Base-by-base conservation (phyloP, 1,140 invertebrate genomes). In the Solenopsis invicta region DNA sequence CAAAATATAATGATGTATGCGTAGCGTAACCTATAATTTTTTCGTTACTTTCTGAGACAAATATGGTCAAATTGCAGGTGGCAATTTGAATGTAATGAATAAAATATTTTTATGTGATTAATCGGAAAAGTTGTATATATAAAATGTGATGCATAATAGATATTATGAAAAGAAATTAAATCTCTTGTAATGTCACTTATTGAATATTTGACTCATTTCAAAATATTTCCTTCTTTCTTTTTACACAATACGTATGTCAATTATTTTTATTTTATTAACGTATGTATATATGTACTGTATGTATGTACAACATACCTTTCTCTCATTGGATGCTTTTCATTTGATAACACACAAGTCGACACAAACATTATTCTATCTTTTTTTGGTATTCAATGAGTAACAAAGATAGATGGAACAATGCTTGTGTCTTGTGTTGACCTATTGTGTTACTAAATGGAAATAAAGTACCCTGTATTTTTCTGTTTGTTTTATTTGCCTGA, bases 11-110 rank as follows among this genome's bases (percentile, higher is more conserved):
- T 21, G 45, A 67, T 88, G 56, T 45, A 24, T 50, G 3, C 61
- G 21, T 34, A 72, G n/a, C 69, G 10, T 69, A 52, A 82, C 62
- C 62, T 54, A 45, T 61, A 16, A 48, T 80, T 21, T 45, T 48
- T 86, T 45, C 24, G 10, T 45, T 75, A 8, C 21, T 21, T 67
- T 41, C 18, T 24, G 41, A 54, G 21, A 74, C 69, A 82, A 80
- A 87, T 76, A 85, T 69, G 77, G 66, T 91, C 81, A 88, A 93
- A 92, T 90, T 64, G 77, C 67, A 85, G 85, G 18, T 85, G 67
- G 24, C 48, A 78, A 89, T 92, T 91, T 93, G 71, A 84, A 37
- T 62, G 48, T 71, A 76, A 50, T 72, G 64, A 52, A 24, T 2
- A 59, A 90, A 78, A 24, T 82, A 21, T 74, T 87, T 72, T 77